These are phyloP conservation scores for Pollenia griseotomentosa DNA, from an alignment of 2,888 invertebrate species.

Conservation along the genomic window DNA sequence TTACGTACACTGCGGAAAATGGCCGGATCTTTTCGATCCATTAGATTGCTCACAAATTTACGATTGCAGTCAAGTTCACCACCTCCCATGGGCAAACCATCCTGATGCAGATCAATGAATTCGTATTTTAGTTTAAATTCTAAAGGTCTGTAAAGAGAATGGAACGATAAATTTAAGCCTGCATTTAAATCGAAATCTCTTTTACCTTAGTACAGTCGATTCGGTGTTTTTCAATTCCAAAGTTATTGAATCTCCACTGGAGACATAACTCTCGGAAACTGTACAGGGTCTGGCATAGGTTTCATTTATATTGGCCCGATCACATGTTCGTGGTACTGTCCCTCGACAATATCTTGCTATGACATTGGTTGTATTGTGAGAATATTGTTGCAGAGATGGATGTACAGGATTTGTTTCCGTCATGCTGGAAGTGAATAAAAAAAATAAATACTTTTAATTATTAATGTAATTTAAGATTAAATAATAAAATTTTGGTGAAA, in stretches of 20 bases:
- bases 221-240: conserved; percentile 92
- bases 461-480: too few species aligned
- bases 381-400: conserved; percentile 85
- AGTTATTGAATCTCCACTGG: conserved; percentile 91
- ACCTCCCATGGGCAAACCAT: conserved; percentile 91
- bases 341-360: conserved; percentile 93
- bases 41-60: conserved; percentile 88
- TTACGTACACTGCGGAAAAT: conserved; percentile 92
- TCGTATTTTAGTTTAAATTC: conserved; percentile 94
- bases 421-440: conserved; percentile 78
- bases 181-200: neutral
- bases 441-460: neutral
- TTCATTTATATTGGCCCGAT: conserved; percentile 89
- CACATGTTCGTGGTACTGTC: conserved; percentile 92
- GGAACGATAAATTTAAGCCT: neutral
- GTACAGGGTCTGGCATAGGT: conserved; percentile 89
- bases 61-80: conserved; percentile 89
- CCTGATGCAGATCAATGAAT: conserved; percentile 94
- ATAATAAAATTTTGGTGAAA: too few species aligned
- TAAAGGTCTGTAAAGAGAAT: conserved; percentile 87
- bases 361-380: conserved; percentile 89
- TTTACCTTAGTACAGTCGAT: conserved; percentile 92
- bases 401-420: conserved; percentile 74
- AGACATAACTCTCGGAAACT: conserved; percentile 92
- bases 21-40: conserved; percentile 86